A percentile compares a stretch with the other conserved stretches of the same genome.
phyloP scores from a whole-genome alignment of 2,888 invertebrate genomes.

The Axea sp. region DNA sequence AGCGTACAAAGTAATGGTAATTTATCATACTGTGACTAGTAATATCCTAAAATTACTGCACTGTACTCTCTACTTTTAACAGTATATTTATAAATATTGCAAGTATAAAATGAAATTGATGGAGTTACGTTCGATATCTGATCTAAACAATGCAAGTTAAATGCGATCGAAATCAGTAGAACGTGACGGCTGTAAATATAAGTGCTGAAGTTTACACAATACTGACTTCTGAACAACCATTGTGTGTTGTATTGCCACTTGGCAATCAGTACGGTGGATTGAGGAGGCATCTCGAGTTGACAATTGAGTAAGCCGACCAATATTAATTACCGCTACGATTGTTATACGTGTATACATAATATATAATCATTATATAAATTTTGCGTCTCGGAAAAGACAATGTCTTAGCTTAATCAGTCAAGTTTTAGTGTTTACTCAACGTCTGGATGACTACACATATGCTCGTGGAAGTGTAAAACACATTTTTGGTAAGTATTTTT shows the following conservation, averaged over 20 bases:
- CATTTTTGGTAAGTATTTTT: not conserved
- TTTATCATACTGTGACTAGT: too few relatives aligned
- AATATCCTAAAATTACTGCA: too few relatives aligned
- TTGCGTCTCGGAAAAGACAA: conserved; percentile 9
- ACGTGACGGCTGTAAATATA: conserved; percentile 34
- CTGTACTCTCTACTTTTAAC: too few relatives aligned
- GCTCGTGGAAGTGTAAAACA: not conserved
- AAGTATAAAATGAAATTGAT: not conserved
- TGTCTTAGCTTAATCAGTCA: conserved; percentile 1
- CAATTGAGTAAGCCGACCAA: conserved; percentile 38
- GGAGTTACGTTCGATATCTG: not conserved
- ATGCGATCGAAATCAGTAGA: conserved; percentile 12
- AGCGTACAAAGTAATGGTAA: too few relatives aligned
- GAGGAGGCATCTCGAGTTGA: conserved; percentile 41
- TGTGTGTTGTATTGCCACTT: conserved; percentile 26
- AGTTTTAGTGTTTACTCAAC: not conserved
- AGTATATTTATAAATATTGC: too few relatives aligned
- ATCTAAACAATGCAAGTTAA: conserved; percentile 4
- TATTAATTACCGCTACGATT: conserved; percentile 47
- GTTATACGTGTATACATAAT: conserved; percentile 8
- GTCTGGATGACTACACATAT: not conserved
- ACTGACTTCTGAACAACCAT: conserved; percentile 32
- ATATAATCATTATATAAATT: conserved; percentile 42
- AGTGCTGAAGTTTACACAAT: conserved; percentile 45
- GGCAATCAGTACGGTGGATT: conserved; percentile 41